A percentile compares a stretch with the other conserved stretches of the same genome.
phyloP scores from a whole-genome alignment of 2,113 vertebrate species.

The Casuarius casuarius region DNA sequence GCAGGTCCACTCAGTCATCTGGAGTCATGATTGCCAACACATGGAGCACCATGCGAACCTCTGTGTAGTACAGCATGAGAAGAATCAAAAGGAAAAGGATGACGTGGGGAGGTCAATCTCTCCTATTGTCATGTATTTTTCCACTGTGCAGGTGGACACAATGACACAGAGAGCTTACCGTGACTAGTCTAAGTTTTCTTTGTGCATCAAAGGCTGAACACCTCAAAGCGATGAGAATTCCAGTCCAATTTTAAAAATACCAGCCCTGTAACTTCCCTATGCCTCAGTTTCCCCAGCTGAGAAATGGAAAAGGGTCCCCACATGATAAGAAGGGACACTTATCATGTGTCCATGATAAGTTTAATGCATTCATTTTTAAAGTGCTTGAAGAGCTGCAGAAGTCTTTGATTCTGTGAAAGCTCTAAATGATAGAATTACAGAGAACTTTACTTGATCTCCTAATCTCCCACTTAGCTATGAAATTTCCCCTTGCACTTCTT shows the following conservation, averaged over 20 bases:
- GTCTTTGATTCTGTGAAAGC: neutral
- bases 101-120: neutral
- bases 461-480: neutral
- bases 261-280: neutral
- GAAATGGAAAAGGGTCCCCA: neutral
- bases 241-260: neutral
- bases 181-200: neutral
- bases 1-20: neutral
- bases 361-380: neutral
- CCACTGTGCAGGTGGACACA: neutral
- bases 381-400: neutral
- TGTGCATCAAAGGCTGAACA: neutral
- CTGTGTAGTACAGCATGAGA: neutral
- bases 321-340: neutral
- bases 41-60: neutral
- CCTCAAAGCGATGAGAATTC: neutral
- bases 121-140: neutral
- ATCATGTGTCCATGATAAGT: neutral
- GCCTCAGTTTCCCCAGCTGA: neutral
- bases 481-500: slow-evolving; percentile 15
- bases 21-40: neutral
- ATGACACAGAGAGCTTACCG: neutral
- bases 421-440: neutral
- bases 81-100: neutral
- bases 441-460: slow-evolving; percentile 10